Evolutionary conservation across 2,888 invertebrate genomes (phyloP).

Genomic region (Dasypogon diadema): DNA sequence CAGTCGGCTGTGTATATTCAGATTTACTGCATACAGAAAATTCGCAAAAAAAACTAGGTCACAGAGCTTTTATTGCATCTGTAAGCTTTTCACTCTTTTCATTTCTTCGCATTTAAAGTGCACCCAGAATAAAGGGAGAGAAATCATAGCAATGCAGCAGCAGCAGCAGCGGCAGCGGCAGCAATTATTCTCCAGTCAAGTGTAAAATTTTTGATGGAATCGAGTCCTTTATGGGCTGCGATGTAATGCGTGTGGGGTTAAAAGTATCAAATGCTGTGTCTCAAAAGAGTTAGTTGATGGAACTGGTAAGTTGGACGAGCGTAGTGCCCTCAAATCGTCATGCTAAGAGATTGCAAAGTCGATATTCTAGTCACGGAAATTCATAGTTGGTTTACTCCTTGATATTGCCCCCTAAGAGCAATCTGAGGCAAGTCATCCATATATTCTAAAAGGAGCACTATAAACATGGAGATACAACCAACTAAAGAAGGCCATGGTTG

Average conservation of each 20-base stretch:
- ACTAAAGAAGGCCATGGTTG: no score
- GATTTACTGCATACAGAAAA: slow-evolving; percentile 20
- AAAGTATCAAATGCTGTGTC: neutral
- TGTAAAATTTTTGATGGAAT: slow-evolving; percentile 24
- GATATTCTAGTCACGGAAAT: no score
- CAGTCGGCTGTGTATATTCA: neutral
- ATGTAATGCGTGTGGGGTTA: neutral
- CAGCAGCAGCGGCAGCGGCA: neutral
- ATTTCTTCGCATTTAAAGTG: neutral
- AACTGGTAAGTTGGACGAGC: no score
- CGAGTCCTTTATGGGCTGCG: neutral
- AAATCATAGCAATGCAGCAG: neutral
- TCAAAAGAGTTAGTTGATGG: no score
- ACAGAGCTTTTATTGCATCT: slow-evolving; percentile 32
- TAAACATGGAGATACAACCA: no score
- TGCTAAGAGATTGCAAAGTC: no score
- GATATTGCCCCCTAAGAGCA: no score
- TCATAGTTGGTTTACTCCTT: no score
- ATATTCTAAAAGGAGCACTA: no score
- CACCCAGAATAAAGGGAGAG: neutral
- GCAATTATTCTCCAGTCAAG: slow-evolving; percentile 25
- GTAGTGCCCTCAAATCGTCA: no score
- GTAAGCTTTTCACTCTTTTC: slow-evolving; percentile 10
- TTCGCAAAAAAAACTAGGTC: slow-evolving; percentile 29
- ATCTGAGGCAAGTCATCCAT: no score